Evolutionary conservation across 2,888 invertebrate species (phyloP), one percentile per base, ranked within the genome.

Genomic region (Drosophila siamana): DNA sequence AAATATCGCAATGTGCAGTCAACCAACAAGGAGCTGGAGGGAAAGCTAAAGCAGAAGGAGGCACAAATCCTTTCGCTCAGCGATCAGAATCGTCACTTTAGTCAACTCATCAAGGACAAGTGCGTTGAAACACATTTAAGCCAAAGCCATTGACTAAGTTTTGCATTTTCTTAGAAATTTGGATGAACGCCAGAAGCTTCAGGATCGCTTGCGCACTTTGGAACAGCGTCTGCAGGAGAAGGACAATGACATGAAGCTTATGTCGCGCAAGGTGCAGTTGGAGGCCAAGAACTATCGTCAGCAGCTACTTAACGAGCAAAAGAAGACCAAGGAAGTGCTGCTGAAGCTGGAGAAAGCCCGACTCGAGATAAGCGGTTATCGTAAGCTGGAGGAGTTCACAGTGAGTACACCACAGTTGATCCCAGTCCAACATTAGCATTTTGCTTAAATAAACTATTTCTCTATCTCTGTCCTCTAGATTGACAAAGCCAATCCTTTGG

Each of bases 281-380:
- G 96, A 97, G 90, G 93, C 94, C 2, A 97, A 97, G 92, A 96
- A 95, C 89, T 94, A 94, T 76, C 95, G 94, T 63, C 95, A 96
- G 76, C 95, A 96, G 88, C 90, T 96, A 13, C 94, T 95, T 69
- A 90, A 91, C 0, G 97, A 97, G 91, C 94, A 95, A 55, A 93
- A 93, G 55, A 96, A 95, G 78, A 94, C 95, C 69, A 96, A 95
- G 74, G 95, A 95, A 80, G 94, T 95, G 1, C 93, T 96, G 74
- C 94, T 94, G 41, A 95, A 95, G 69, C 92, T 96, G 44, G 94
- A 94, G 61, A 93, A 91, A 50, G 86, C 89, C 6, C 86, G 89
- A 3, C 65, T 88, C 0, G 91, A 92, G 50, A 71, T 91, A 2
- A 90, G 90, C 3, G 91, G 90, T 4, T 91, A 90, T 47, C 83